A percentile compares a stretch with the other conserved stretches of the same genome.
Conservation (phyloP, 2,797 vertebrate species). For the Sparus aurata region DNA sequence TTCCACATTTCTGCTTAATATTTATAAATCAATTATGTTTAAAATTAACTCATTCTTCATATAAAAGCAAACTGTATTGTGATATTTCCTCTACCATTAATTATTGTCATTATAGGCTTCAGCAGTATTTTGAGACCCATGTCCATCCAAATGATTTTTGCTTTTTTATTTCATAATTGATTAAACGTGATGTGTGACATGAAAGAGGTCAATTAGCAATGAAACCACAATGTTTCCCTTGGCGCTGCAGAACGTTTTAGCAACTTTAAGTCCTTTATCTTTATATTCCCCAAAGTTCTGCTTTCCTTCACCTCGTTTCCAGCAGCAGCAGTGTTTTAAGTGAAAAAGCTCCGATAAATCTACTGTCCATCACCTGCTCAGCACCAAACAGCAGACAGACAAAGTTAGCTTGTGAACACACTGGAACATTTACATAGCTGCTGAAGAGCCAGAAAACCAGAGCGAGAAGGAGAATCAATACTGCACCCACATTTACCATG, state of each 20-base stretch:
- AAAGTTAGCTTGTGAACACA: no score
- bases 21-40: neutral
- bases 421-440: no score
- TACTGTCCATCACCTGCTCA: no score
- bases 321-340: neutral
- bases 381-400: no score
- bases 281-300: neutral
- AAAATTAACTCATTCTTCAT: neutral
- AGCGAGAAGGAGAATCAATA: neutral
- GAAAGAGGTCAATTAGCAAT: neutral
- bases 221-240: neutral
- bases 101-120: neutral
- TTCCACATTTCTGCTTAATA: conserved; percentile 1
- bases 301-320: neutral
- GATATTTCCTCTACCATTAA: neutral
- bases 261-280: neutral
- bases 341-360: neutral
- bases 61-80: neutral
- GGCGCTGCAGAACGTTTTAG: neutral
- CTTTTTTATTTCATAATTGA: neutral
- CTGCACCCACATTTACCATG: neutral
- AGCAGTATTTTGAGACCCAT: neutral
- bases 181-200: neutral
- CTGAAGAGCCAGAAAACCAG: no score
- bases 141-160: neutral